phyloP scores from a whole-genome alignment of 2,113 vertebrate genomes.

The Tympanuchus pallidicinctus region DNA sequence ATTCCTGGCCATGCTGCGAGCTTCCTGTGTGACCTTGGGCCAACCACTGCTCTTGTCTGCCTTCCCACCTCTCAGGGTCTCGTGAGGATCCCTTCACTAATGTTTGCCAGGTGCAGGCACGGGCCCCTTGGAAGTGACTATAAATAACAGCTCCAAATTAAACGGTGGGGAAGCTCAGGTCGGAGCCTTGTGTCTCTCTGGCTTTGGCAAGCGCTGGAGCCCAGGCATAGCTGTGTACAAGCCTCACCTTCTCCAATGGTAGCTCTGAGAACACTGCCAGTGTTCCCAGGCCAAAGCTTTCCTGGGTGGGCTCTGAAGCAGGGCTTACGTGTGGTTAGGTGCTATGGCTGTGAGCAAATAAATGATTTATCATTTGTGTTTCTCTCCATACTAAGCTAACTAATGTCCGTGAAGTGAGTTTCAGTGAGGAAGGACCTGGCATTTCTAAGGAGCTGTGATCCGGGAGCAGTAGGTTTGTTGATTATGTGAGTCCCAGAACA shows the following conservation, averaged over 20 bases:
- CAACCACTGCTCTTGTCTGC: background rate
- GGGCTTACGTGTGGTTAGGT: background rate
- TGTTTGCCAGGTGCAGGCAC: conserved; percentile 42
- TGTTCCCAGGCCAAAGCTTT: background rate
- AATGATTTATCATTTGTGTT: background rate
- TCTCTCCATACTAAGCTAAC: background rate
- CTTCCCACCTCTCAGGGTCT: conserved; percentile 16
- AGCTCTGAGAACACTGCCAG: background rate
- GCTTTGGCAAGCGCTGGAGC: background rate
- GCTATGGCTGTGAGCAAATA: background rate
- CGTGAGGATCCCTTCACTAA: conserved; percentile 3
- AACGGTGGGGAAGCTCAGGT: conserved; percentile 21
- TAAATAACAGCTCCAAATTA: conserved; percentile 63
- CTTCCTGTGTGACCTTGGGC: conserved; percentile 53
- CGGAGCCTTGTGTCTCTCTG: background rate
- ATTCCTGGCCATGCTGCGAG: conserved; percentile 22
- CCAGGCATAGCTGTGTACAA: background rate
- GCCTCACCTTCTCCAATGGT: background rate
- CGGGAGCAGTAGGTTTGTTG: background rate
- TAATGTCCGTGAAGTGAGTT: background rate
- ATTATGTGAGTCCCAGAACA: background rate
- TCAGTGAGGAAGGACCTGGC: background rate
- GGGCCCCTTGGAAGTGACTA: conserved; percentile 45
- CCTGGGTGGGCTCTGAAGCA: background rate
- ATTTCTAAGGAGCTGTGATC: background rate